A percentile compares a stretch with the other conserved stretches of the same genome.
Evolutionary conservation across 2,797 vertebrate genomes (phyloP).

Genomic region (Hylomyscus alleni): DNA sequence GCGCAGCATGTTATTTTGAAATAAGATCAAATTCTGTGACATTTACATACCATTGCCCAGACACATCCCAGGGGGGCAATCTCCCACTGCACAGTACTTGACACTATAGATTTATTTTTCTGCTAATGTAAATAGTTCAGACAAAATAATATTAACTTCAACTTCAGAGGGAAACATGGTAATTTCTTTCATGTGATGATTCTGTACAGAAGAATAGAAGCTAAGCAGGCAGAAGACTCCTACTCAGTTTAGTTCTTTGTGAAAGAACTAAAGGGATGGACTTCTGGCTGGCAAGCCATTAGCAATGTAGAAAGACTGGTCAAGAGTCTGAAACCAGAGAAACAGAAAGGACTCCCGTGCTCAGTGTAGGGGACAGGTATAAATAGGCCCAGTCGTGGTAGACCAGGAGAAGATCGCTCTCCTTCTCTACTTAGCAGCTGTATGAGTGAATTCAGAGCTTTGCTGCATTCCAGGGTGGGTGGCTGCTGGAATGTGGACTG

Average conservation of each 20-base stretch:
- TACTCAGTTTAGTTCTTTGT: background rate
- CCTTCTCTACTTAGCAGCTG: background rate
- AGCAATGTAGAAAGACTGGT: background rate
- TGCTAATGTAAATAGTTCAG: slow-evolving; percentile 45
- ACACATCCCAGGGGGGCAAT: background rate
- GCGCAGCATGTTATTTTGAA: slow-evolving; percentile 52
- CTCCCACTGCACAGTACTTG: background rate
- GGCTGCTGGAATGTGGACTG: slow-evolving; percentile 73
- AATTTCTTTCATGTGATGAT: background rate
- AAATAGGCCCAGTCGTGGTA: slow-evolving; percentile 7
- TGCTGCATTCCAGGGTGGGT: background rate
- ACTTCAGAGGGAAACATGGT: background rate
- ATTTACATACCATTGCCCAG: slow-evolving; percentile 11
- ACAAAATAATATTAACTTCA: slow-evolving; percentile 31
- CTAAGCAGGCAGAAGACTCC: background rate
- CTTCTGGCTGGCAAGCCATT: background rate
- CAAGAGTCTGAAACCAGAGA: background rate
- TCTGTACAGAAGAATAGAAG: slow-evolving; percentile 46
- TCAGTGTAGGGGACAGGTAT: background rate
- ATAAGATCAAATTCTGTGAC: background rate
- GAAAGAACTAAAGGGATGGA: background rate
- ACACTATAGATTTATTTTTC: slow-evolving; percentile 40
- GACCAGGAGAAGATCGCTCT: slow-evolving; percentile 38
- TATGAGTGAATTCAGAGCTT: slow-evolving; percentile 61
- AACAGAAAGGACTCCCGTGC: background rate